These are phyloP conservation scores for Lacerta agilis DNA, from an alignment of 2,797 vertebrate species.

Conservation along the genomic window DNA sequence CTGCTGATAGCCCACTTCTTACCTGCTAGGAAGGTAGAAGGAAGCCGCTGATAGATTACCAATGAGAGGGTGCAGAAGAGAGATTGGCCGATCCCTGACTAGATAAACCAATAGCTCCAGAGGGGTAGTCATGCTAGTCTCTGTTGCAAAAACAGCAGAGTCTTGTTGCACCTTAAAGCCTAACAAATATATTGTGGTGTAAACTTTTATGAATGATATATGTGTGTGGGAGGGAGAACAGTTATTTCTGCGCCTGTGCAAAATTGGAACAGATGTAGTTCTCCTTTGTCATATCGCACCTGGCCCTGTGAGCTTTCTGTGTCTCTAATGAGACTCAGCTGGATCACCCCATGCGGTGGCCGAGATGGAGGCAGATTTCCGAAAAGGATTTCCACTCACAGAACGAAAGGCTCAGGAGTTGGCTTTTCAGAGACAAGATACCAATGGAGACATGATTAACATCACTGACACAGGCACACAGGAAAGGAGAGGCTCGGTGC, in stretches of 20 bases:
- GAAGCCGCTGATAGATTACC: no score
- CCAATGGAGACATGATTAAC: slow-evolving; percentile 75
- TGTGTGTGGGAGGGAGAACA: no score
- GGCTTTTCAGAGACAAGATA: slow-evolving; percentile 73
- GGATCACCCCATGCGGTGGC: slow-evolving; percentile 56
- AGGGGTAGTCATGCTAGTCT: not conserved
- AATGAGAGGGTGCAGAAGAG: no score
- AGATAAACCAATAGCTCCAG: not conserved
- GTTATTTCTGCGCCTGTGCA: slow-evolving; percentile 24
- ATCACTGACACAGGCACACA: slow-evolving; percentile 74
- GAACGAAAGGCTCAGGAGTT: slow-evolving; percentile 72
- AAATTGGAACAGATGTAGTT: slow-evolving; percentile 62
- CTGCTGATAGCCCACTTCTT: no score
- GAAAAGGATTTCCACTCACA: slow-evolving; percentile 67
- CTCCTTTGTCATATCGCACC: slow-evolving; percentile 62
- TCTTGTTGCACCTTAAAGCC: not conserved
- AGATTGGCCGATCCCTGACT: not conserved
- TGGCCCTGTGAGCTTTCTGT: slow-evolving; percentile 59
- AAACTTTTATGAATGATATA: not conserved
- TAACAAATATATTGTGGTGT: not conserved
- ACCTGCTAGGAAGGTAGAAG: no score
- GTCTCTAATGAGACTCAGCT: slow-evolving; percentile 67
- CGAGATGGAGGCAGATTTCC: slow-evolving; percentile 62
- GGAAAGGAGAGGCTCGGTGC: slow-evolving; percentile 66
- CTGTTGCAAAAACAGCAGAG: not conserved